A percentile compares a stretch with the other conserved stretches of the same genome.
These are phyloP conservation scores for Myotis brandtii DNA, from an alignment of 2,113 vertebrate species.

Conservation along the genomic window DNA sequence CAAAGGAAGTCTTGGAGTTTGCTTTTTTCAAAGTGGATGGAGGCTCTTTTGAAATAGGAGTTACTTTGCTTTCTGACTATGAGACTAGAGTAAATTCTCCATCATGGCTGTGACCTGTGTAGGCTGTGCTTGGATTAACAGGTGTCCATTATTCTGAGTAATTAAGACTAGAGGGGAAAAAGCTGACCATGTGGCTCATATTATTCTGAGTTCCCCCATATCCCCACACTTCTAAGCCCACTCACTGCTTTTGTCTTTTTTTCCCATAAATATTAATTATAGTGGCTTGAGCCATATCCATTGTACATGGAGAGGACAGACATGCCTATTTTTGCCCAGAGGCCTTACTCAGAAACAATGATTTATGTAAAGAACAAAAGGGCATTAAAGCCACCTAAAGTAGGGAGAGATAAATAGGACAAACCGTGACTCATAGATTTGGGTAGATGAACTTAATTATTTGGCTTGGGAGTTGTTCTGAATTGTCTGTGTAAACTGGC, in stretches of 20 bases:
- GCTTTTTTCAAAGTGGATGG: background rate
- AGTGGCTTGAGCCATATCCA: conserved; percentile 1
- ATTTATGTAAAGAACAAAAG: conserved; percentile 56
- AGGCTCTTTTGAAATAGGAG: background rate
- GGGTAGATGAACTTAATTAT: conserved; percentile 35
- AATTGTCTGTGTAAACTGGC: background rate
- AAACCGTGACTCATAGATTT: conserved; percentile 46
- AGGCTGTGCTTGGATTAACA: conserved; percentile 47
- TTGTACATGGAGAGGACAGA: conserved; percentile 28
- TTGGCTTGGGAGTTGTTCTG: conserved; percentile 44
- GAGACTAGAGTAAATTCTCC: conserved; percentile 36
- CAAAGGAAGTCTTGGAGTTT: conserved; percentile 37
- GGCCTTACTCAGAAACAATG: conserved; percentile 22
- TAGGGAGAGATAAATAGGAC: background rate
- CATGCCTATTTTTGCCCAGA: background rate
- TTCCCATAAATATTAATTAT: conserved; percentile 16
- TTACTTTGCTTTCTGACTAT: conserved; percentile 52
- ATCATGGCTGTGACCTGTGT: background rate
- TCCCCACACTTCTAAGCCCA: conserved; percentile 16
- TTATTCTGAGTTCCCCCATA: conserved; percentile 44
- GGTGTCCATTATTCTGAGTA: conserved; percentile 36
- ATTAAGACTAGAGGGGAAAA: conserved; percentile 52
- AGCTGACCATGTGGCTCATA: background rate
- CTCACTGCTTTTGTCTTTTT: conserved; percentile 56
- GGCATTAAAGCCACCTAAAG: background rate